Percentiles rank a stretch among this genome's conserved stretches.
These are phyloP conservation scores for Nothobranchius furzeri DNA, from an alignment of 2,113 vertebrate species.

Conservation along the genomic window DNA sequence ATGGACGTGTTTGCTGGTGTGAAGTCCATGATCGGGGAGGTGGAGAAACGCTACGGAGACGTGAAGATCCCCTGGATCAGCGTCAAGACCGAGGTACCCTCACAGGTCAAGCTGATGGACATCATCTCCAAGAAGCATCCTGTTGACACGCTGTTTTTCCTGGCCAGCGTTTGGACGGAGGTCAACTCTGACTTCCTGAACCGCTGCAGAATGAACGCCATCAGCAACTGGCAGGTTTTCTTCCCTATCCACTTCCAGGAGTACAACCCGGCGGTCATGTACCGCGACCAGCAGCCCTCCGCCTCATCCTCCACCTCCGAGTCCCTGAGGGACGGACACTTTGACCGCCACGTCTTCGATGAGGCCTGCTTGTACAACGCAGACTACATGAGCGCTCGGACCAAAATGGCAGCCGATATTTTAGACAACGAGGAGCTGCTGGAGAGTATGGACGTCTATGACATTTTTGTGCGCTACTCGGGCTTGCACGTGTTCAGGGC, in stretches of 20 bases:
- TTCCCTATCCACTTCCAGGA: conserved; percentile 97
- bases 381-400: conserved; percentile 92
- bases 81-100: conserved; percentile 91
- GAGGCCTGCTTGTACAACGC: conserved; percentile 98
- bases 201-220: conserved; percentile 96
- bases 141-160: conserved; percentile 92
- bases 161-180: conserved; percentile 90
- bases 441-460: conserved; percentile 93
- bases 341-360: conserved; percentile 89
- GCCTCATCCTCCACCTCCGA: conserved; percentile 76
- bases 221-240: conserved; percentile 96
- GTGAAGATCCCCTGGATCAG: conserved; percentile 94
- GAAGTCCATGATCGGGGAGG: conserved; percentile 87
- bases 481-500: conserved; percentile 93
- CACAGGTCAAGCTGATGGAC: conserved; percentile 96
- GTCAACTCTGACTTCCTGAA: conserved; percentile 91
- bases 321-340: conserved; percentile 84
- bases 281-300: conserved; percentile 81
- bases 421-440: conserved; percentile 91
- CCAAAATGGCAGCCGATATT: conserved; percentile 87
- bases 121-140: conserved; percentile 98
- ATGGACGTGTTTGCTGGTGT: conserved; percentile 89
- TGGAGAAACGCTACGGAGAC: conserved; percentile 88
- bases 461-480: conserved; percentile 94
- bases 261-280: conserved; percentile 86